These are phyloP conservation scores for Thinocorus orbignyianus DNA, from an alignment of 2,113 vertebrate species.

Conservation along the genomic window DNA sequence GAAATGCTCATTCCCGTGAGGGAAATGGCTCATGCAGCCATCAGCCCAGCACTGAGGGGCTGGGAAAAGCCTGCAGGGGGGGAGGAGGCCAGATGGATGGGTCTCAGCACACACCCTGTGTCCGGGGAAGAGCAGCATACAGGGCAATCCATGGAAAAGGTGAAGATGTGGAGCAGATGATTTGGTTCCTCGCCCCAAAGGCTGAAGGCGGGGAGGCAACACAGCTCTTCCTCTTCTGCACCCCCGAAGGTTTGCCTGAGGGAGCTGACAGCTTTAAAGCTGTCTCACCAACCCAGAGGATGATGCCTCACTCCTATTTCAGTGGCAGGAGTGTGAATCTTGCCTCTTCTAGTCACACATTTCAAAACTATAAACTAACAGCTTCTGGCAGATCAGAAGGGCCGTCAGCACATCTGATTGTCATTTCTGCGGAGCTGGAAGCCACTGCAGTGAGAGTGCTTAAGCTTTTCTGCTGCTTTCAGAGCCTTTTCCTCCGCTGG, in stretches of 20 bases:
- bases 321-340: neutral
- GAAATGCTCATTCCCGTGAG: neutral
- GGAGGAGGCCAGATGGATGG: accelerated
- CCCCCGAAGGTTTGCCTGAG: neutral
- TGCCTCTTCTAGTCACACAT: conserved; percentile 12
- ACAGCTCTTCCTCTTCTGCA: neutral
- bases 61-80: neutral
- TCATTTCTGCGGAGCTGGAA: neutral
- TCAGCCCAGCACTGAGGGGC: neutral
- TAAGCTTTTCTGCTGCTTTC: neutral
- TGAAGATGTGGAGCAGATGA: neutral
- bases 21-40: neutral
- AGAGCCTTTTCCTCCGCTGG: neutral
- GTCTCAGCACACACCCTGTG: neutral
- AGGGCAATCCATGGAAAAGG: neutral
- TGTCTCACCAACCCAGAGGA: neutral
- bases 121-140: neutral
- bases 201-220: neutral
- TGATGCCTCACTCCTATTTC: neutral
- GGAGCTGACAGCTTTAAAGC: neutral
- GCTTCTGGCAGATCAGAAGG: conserved; percentile 17
- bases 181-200: neutral
- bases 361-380: conserved; percentile 14
- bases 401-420: neutral
- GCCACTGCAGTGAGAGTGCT: neutral